Percentiles rank a stretch among this genome's conserved stretches.
Evolutionary conservation across 2,113 vertebrate species (phyloP).

Genomic region (Pluvianellus socialis): DNA sequence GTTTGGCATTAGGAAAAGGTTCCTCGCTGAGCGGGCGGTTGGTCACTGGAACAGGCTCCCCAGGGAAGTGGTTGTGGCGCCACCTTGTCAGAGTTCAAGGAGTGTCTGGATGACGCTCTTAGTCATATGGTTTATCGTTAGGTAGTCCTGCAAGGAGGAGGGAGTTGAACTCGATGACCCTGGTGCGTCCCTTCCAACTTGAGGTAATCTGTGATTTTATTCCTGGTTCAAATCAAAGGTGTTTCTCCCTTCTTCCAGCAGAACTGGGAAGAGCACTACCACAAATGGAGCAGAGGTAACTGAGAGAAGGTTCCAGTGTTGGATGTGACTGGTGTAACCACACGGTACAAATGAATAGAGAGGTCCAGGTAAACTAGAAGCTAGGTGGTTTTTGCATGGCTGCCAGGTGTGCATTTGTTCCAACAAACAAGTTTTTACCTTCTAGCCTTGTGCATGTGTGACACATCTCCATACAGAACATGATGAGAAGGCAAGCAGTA

Average conservation of each 20-base stretch:
- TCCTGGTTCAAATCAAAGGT: neutral
- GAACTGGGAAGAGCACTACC: neutral
- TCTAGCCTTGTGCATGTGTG: neutral
- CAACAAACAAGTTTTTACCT: neutral
- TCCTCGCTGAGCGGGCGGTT: rapidly evolving
- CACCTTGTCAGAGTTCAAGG: neutral
- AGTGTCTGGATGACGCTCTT: rapidly evolving
- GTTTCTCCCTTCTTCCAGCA: neutral
- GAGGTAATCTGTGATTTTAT: neutral
- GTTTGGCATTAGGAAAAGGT: neutral
- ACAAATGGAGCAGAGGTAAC: neutral
- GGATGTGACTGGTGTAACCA: neutral
- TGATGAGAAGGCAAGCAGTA: neutral
- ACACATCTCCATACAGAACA: neutral
- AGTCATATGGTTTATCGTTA: neutral
- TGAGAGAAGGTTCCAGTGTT: neutral
- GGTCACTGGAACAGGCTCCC: neutral
- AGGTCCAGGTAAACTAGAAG: neutral
- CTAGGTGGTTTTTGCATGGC: neutral
- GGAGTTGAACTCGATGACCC: neutral
- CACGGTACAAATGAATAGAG: neutral
- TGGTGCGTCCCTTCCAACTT: neutral
- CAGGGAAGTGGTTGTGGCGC: rapidly evolving
- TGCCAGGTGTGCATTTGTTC: neutral
- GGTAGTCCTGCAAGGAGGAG: neutral